phyloP scores from a whole-genome alignment of 2,888 invertebrate species.

The Phorcus lineatus region DNA sequence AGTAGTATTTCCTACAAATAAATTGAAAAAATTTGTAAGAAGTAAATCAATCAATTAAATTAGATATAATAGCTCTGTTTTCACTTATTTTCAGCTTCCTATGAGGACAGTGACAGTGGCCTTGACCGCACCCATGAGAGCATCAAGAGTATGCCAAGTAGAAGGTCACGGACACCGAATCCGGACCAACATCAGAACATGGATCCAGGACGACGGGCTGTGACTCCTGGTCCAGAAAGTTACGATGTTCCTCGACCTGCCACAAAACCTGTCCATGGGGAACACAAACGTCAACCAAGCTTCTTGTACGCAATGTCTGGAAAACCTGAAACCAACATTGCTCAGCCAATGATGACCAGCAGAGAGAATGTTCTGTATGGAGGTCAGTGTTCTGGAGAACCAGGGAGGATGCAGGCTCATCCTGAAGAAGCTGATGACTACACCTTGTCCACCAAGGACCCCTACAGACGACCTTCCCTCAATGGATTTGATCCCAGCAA shows the following conservation, averaged over 20 bases:
- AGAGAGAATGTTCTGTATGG: neutral
- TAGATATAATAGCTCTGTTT: no score
- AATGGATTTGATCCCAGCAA: slow-evolving; percentile 51
- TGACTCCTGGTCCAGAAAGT: slow-evolving; percentile 86
- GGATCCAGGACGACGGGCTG: slow-evolving; percentile 78
- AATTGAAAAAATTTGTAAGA: no score
- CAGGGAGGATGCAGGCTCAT: neutral
- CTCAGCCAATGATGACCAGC: slow-evolving; percentile 22
- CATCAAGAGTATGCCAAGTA: slow-evolving; percentile 35
- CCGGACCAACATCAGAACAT: slow-evolving; percentile 26
- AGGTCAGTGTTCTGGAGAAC: neutral
- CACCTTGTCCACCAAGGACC: slow-evolving; percentile 66
- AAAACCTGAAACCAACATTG: slow-evolving; percentile 23
- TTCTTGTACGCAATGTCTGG: slow-evolving; percentile 68
- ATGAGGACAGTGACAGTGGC: slow-evolving; percentile 39
- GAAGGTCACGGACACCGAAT: slow-evolving; percentile 40
- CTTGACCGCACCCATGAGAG: slow-evolving; percentile 45
- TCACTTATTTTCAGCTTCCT: neutral
- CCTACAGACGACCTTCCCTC: slow-evolving; percentile 61
- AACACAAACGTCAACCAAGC: slow-evolving; percentile 69
- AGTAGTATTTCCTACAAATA: no score
- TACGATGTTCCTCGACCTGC: slow-evolving; percentile 32
- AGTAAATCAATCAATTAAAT: no score
- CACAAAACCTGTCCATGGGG: slow-evolving; percentile 31
- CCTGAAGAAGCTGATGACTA: slow-evolving; percentile 57